Evolutionary conservation across 2,888 invertebrate species (phyloP).

Genomic region (Orthonevra nobilis): DNA sequence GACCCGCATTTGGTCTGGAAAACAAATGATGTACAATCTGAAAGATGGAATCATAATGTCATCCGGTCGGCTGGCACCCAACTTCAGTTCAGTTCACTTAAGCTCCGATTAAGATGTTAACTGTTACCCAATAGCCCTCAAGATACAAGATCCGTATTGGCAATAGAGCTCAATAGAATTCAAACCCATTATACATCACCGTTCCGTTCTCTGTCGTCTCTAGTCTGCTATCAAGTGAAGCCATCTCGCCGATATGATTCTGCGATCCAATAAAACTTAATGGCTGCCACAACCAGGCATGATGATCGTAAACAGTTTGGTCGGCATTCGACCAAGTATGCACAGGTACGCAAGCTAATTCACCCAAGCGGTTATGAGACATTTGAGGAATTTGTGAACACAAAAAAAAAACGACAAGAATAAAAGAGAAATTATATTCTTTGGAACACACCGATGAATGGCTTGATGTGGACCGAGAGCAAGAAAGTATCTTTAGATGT

Average conservation of each 20-base stretch:
- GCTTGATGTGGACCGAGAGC: not conserved
- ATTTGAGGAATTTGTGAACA: conserved; percentile 23
- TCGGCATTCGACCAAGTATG: too few species aligned
- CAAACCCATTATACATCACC: too few species aligned
- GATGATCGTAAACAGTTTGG: too few species aligned
- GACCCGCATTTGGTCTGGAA: conserved; percentile 5
- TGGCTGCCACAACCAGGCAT: too few species aligned
- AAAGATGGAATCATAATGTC: conserved; percentile 7
- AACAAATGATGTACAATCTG: conserved; percentile 13
- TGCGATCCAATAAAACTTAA: conserved; percentile 34
- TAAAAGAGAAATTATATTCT: conserved; percentile 38
- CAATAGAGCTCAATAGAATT: too few species aligned
- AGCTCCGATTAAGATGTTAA: conserved; percentile 47
- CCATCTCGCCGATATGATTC: too few species aligned
- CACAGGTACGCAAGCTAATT: too few species aligned
- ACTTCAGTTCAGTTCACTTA: conserved; percentile 53
- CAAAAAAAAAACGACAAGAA: not conserved
- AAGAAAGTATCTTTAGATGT: too few species aligned
- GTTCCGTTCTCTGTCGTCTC: conserved; percentile 9
- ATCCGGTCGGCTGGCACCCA: too few species aligned
- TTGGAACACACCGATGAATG: conserved; percentile 16
- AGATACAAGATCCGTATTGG: too few species aligned
- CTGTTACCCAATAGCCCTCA: too few species aligned
- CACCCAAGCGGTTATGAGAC: conserved; percentile 20
- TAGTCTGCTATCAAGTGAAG: too few species aligned